Evolutionary conservation across 1,140 invertebrate genomes (phyloP).

Genomic region (roundworm (Caenorhabditis elegans)): DNA sequence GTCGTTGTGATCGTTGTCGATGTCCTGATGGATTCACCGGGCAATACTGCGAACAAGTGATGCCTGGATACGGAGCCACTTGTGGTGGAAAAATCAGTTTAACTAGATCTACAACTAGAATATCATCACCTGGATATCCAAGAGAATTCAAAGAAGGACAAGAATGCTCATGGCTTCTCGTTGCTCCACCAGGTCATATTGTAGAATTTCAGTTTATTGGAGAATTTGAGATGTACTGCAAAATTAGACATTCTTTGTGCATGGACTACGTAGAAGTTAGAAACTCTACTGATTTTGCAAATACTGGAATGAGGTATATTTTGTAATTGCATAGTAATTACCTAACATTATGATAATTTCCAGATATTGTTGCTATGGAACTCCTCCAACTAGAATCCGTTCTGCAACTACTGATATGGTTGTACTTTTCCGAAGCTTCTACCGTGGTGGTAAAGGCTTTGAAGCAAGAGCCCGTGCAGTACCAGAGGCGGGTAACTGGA

Average conservation of each 20-base stretch:
- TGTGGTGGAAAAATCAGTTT: slow-evolving; percentile 60
- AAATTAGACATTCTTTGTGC: slow-evolving; percentile 62
- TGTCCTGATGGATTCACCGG: slow-evolving; percentile 66
- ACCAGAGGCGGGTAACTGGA: slow-evolving; percentile 51
- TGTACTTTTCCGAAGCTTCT: slow-evolving; percentile 65
- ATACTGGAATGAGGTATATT: slow-evolving; percentile 65
- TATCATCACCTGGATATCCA: slow-evolving; percentile 61
- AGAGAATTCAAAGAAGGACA: slow-evolving; percentile 63
- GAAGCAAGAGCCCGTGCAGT: slow-evolving; percentile 60
- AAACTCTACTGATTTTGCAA: slow-evolving; percentile 65
- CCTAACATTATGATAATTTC: no score
- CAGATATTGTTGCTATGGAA: slow-evolving; percentile 66
- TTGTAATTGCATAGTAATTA: no score
- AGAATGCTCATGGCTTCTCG: slow-evolving; percentile 64
- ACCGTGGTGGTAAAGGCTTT: slow-evolving; percentile 65
- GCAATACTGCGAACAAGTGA: slow-evolving; percentile 62
- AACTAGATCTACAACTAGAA: slow-evolving; percentile 50
- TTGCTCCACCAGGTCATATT: slow-evolving; percentile 56
- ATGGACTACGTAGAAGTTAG: slow-evolving; percentile 66
- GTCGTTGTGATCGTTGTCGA: slow-evolving; percentile 61
- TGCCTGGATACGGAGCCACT: slow-evolving; percentile 64
- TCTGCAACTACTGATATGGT: slow-evolving; percentile 66
- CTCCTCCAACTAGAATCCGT: slow-evolving; percentile 55
- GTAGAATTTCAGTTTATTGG: slow-evolving; percentile 64
- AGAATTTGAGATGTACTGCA: slow-evolving; percentile 66